Evolutionary conservation across 2,113 vertebrate genomes (phyloP).

Genomic region (Hipposideros armiger): DNA sequence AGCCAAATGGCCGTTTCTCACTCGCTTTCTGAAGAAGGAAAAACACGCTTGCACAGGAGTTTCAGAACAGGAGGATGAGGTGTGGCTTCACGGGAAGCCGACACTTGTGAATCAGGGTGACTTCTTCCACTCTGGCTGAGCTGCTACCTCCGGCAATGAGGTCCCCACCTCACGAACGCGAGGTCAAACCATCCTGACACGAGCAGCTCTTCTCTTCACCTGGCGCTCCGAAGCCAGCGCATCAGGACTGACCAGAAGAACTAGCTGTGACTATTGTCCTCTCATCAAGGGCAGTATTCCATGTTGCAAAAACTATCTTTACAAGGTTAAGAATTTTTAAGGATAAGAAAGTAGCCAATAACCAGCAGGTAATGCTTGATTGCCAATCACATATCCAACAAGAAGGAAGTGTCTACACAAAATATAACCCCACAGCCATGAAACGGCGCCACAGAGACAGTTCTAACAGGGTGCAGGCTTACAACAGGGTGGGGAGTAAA

Average conservation of each 20-base stretch:
- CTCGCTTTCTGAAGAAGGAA: not conserved
- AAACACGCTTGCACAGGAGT: fast-evolving
- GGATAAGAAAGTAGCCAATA: not conserved
- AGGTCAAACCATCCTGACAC: not conserved
- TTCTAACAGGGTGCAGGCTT: fast-evolving
- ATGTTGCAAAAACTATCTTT: not conserved
- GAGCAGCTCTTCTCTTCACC: not conserved
- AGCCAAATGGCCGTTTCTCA: not conserved
- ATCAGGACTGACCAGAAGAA: not conserved
- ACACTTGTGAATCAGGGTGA: fast-evolving
- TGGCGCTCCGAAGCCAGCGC: fast-evolving
- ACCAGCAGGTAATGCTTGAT: not conserved
- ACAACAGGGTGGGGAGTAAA: fast-evolving
- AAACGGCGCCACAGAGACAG: fast-evolving
- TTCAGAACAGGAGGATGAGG: not conserved
- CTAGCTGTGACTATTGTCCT: too few relatives aligned
- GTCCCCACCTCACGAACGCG: not conserved
- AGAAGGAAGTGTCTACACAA: not conserved
- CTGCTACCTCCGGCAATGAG: fast-evolving
- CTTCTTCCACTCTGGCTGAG: not conserved
- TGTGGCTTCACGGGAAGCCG: not conserved
- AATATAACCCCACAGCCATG: fast-evolving
- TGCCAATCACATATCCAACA: not conserved
- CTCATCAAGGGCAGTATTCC: not conserved
- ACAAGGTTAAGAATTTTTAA: not conserved